Evolutionary conservation across 2,888 invertebrate genomes (phyloP).

Genomic region (Drosophila dives): DNA sequence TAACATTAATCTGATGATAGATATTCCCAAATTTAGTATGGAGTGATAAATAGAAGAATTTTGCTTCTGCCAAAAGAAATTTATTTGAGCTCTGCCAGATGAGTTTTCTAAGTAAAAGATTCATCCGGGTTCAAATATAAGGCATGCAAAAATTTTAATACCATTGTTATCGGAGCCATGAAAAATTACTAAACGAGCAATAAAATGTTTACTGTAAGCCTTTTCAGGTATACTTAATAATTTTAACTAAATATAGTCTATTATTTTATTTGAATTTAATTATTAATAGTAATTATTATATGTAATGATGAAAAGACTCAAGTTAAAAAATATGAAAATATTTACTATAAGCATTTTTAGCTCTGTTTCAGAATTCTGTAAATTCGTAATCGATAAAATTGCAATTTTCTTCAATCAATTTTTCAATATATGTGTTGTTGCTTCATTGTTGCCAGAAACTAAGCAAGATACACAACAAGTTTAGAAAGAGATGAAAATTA

Average conservation of each 20-base stretch:
- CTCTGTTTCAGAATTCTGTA: neutral
- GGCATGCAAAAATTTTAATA: neutral
- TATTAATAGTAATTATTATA: too few relatives aligned
- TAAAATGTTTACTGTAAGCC: too few relatives aligned
- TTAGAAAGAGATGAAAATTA: neutral
- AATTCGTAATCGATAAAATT: neutral
- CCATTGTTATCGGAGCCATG: neutral
- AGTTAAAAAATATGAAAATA: neutral
- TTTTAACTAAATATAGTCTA: neutral
- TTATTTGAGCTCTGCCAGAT: constrained; percentile 3
- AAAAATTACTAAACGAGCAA: too few relatives aligned
- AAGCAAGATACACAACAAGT: neutral
- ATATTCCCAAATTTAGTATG: constrained; percentile 41
- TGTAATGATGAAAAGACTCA: neutral
- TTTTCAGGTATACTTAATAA: too few relatives aligned
- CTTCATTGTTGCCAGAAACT: neutral
- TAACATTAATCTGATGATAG: constrained; percentile 17
- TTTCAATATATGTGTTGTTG: neutral
- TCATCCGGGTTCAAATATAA: neutral
- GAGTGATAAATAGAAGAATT: constrained; percentile 32
- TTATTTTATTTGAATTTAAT: neutral
- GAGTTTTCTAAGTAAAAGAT: neutral
- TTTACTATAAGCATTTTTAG: neutral
- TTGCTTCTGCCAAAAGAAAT: constrained; percentile 12
- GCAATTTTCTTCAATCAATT: too few relatives aligned